Base-by-base conservation (phyloP, 1,140 invertebrate genomes). In the Drosophila neocordata region DNA sequence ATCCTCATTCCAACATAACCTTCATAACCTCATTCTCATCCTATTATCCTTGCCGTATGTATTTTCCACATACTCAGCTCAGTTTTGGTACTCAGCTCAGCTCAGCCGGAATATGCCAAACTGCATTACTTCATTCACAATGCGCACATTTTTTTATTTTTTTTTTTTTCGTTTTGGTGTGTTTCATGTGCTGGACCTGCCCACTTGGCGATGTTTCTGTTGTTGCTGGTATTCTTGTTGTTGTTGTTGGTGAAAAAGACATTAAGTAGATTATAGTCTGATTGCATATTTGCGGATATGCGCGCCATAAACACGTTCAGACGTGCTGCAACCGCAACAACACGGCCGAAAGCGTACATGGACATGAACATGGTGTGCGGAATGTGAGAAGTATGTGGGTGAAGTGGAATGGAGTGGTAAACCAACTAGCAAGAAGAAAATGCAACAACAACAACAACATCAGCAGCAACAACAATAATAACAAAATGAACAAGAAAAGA, bases 261-360 rank as follows among this genome's bases (percentile, higher is more conserved):
- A 88, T 88, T 88, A 88, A 88, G 83, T 83, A 88, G 83, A 88
- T 88, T 88, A 88, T 88, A 87, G 83, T 88, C 83, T 88, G 83
- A 88, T 88, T 88, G 83, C 83, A 88, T 88, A 88, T 88, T 88
- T 88, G 84, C 83, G 83, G 83, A 88, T 88, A 88, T 88, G 83
- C 83, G 83, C 83, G 72, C 84, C 83, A 88, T 88, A 88, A 88
- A 88, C 83, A 88, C 83, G 80, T 88, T 88, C 83, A 80, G 83
- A 85, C 82, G 83, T 85, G 82, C 82, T 87, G 83, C 82, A 85
- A 87, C 83, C 82, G 82, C 82, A 87, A 82, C 82, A 87, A 80
- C 77, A 81, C 73, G 69, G 73, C 68, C 77, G 61, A 70, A 79
- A 79, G 64, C 76, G 64, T 69, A 62, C 62, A 69, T 51, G 57